phyloP scores from a whole-genome alignment of 2,888 invertebrate genomes.

The Hypolimnas misippus region DNA sequence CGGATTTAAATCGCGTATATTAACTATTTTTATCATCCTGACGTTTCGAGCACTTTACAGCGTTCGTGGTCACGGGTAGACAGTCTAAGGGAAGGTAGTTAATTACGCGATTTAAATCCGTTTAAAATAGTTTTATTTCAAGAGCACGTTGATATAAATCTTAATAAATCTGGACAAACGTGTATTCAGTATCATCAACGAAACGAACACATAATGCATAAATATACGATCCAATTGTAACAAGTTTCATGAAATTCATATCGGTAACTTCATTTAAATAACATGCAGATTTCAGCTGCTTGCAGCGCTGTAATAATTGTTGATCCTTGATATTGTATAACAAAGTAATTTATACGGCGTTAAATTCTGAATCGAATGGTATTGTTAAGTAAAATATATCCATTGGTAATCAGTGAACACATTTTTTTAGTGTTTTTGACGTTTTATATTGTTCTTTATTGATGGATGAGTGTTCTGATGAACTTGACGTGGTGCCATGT shows the following conservation, averaged over 20 bases:
- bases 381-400: neutral
- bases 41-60: too few species aligned
- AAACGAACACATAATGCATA: slow-evolving; percentile 2
- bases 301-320: slow-evolving; percentile 21
- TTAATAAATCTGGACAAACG: neutral
- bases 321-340: slow-evolving; percentile 24
- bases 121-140: too few species aligned
- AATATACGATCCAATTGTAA: slow-evolving; percentile 17
- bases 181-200: neutral
- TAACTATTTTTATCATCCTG: too few species aligned
- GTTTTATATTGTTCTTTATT: neutral
- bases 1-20: too few species aligned
- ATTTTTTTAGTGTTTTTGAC: neutral
- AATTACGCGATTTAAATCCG: too few species aligned
- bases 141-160: neutral
- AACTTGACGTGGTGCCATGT: too few species aligned
- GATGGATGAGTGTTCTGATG: neutral
- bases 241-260: slow-evolving; percentile 28
- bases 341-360: slow-evolving; percentile 22
- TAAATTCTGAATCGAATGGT: slow-evolving; percentile 7
- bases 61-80: too few species aligned
- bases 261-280: slow-evolving; percentile 28
- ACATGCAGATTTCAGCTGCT: slow-evolving; percentile 23
- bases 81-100: too few species aligned
- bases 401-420: neutral